phyloP scores from a whole-genome alignment of 1,140 invertebrate genomes.

The Drosophila lowei region DNA sequence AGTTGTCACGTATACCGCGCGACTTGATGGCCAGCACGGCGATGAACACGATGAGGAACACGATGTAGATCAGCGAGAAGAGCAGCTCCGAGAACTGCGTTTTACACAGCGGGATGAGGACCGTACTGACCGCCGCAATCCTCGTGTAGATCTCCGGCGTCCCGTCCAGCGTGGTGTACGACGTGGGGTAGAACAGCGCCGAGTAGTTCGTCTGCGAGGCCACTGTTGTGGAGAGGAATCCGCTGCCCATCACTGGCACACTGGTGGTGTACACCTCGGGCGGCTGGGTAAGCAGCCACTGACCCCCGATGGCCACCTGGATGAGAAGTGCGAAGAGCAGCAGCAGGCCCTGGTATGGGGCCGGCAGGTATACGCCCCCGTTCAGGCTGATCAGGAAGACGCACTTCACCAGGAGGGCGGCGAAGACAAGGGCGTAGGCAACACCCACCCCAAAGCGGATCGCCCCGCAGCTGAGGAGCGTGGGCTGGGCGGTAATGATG shows the following conservation, averaged over 20 bases:
- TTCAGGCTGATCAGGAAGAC: slow-evolving; percentile 96
- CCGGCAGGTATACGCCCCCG: slow-evolving; percentile 95
- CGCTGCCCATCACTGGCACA: slow-evolving; percentile 74
- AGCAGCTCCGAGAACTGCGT: slow-evolving; percentile 88
- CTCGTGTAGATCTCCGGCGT: slow-evolving; percentile 74
- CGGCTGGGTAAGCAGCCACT: slow-evolving; percentile 92
- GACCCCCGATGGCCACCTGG: slow-evolving; percentile 93
- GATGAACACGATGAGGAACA: slow-evolving; percentile 92
- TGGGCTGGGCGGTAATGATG: slow-evolving; percentile 91
- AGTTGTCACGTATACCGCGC: slow-evolving; percentile 95
- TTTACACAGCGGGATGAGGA: slow-evolving; percentile 85
- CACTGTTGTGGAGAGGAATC: slow-evolving; percentile 66
- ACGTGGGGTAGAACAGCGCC: slow-evolving; percentile 77
- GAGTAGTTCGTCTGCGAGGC: slow-evolving; percentile 70
- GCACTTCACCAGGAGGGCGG: slow-evolving; percentile 95
- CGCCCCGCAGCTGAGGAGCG: slow-evolving; percentile 91
- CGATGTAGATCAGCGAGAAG: slow-evolving; percentile 91
- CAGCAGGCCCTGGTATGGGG: slow-evolving; percentile 94
- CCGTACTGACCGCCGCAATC: slow-evolving; percentile 71
- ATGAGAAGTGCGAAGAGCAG: slow-evolving; percentile 95
- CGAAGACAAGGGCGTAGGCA: slow-evolving; percentile 94
- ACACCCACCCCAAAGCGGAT: slow-evolving; percentile 93
- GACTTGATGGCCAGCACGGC: slow-evolving; percentile 92
- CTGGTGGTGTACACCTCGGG: slow-evolving; percentile 85
- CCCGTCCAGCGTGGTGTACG: slow-evolving; percentile 68